Percentiles rank a stretch among this genome's conserved stretches.
These are phyloP conservation scores for Pyralis farinalis DNA, from an alignment of 2,888 invertebrate species.

Conservation along the genomic window DNA sequence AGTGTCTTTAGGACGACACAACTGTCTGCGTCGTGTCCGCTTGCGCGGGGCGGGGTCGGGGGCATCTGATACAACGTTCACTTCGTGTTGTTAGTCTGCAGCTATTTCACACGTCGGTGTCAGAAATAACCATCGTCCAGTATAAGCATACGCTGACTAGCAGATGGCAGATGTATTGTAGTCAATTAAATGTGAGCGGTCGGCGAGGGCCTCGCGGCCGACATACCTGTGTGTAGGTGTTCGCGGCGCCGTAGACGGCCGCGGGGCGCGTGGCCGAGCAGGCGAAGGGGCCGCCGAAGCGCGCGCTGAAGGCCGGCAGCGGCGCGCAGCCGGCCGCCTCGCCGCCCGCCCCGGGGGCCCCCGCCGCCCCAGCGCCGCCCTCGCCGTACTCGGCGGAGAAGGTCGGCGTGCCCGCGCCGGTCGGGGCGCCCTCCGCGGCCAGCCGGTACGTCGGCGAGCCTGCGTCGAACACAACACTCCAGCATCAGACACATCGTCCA, in stretches of 20 bases:
- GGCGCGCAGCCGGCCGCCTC: slow-evolving; percentile 52
- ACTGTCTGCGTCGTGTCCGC: no score
- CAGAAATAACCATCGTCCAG: no score
- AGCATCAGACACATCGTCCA: no score
- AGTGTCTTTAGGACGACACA: no score
- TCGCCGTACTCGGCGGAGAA: slow-evolving; percentile 23
- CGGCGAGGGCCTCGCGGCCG: no score
- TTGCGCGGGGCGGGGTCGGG: no score
- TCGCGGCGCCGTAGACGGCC: slow-evolving; percentile 47
- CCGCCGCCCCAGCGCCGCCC: slow-evolving; percentile 29
- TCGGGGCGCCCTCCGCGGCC: slow-evolving; percentile 23
- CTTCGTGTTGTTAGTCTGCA: no score
- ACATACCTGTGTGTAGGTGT: slow-evolving; percentile 48
- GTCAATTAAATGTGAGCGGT: no score
- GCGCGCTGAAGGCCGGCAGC: slow-evolving; percentile 79
- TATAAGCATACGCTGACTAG: no score
- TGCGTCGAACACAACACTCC: neutral
- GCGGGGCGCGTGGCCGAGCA: slow-evolving; percentile 47
- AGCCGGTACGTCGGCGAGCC: slow-evolving; percentile 6
- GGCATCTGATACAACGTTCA: no score
- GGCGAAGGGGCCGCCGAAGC: slow-evolving; percentile 69
- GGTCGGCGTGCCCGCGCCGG: neutral
- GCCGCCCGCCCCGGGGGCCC: slow-evolving; percentile 34
- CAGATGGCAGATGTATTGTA: no score
- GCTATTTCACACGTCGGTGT: no score